Evolutionary conservation across 2,113 vertebrate species (phyloP).

Genomic region (Paracanthobrama guichenoti): DNA sequence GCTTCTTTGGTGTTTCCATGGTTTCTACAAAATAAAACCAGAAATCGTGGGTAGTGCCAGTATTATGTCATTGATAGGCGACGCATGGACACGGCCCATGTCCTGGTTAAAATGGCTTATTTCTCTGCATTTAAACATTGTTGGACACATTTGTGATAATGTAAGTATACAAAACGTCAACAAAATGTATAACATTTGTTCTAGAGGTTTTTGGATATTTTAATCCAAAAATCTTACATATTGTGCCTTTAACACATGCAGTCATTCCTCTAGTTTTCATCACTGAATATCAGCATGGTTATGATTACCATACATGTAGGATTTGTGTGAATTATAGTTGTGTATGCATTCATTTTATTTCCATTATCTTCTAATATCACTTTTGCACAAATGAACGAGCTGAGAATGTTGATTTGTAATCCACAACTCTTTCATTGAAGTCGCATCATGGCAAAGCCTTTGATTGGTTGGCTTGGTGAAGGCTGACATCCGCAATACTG

Average conservation of each 20-base stretch:
- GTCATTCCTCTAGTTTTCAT: not conserved
- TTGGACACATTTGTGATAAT: too few relatives aligned
- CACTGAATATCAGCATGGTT: not conserved
- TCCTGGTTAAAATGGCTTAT: too few relatives aligned
- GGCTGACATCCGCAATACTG: not conserved
- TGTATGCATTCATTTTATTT: not conserved
- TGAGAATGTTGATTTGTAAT: not conserved
- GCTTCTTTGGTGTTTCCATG: too few relatives aligned
- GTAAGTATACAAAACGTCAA: too few relatives aligned
- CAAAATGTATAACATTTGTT: too few relatives aligned
- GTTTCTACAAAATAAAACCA: too few relatives aligned
- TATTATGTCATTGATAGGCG: too few relatives aligned
- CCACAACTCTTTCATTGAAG: not conserved
- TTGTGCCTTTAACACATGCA: not conserved
- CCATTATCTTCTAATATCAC: not conserved
- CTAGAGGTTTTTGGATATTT: too few relatives aligned
- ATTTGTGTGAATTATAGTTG: not conserved
- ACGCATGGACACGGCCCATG: too few relatives aligned
- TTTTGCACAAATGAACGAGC: not conserved
- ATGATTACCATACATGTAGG: not conserved
- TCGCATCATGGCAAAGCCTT: constrained; percentile 4
- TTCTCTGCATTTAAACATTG: too few relatives aligned
- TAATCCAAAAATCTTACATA: too few relatives aligned
- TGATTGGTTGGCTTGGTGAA: not conserved
- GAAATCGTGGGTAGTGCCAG: too few relatives aligned